Evolutionary conservation across 2,113 vertebrate species (phyloP), one percentile per base, ranked within the genome.

Genomic region (Sardina pilchardus): DNA sequence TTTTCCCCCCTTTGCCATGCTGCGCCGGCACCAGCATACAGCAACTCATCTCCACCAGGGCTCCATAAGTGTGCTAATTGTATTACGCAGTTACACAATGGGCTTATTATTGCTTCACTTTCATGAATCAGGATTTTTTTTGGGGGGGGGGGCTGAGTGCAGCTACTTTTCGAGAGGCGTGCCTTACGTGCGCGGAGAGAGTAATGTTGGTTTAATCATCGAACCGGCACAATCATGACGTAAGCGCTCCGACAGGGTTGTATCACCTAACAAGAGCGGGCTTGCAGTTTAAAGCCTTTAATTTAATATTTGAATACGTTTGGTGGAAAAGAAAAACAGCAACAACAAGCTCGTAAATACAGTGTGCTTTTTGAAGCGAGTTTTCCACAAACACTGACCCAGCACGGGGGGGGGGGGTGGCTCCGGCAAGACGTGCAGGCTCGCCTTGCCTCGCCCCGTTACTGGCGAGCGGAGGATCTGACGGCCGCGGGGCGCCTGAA

Each of bases 91-190:
- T 34, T 30, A 78, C 30, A 14, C 3, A 36, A 78, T 82, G 82
- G 42, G 71, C 53, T 63, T 87, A 75, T 45, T 78, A 42, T 47
- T 83, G 78, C 67, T 71, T 45, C 59, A 24, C 21, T 48, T 47
- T 82, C 26, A 82, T 83, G 63, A 81, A 59, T 50, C 81, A 71
- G 81, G 42, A 48, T 82, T 42, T 45, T 59, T 71, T 26, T 71
- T 71, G 63, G n/a, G n/a, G n/a, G n/a, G n/a, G n/a, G n/a, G n/a
- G n/a, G 63, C 63, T 71, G 63, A 71, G 63, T 10, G 63, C 26
- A 71, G n/a, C 63, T 71, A 71, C 6, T 26, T 71, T 71, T 26
- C 6, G 26, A 71, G 63, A 71, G 21, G 56, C 24, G 24, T n/a
- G 59, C 59, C 24, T 63, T 26, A 71, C 24, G 30, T 1, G 26